Conservation (phyloP, 37 sponge, comb jelly and placozoan species). For the Dysidea cf. avara region DNA sequence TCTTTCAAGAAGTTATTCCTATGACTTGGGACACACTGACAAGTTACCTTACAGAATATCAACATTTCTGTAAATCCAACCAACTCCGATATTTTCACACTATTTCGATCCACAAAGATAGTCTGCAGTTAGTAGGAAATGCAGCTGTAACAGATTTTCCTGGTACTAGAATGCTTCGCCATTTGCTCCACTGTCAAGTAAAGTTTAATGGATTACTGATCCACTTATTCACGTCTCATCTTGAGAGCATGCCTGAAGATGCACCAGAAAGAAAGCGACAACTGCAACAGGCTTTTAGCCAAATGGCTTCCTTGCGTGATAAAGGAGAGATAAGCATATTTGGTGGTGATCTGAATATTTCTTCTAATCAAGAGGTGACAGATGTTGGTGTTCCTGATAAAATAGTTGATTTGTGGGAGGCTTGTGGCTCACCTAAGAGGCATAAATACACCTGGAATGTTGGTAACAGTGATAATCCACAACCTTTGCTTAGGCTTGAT, state of each 20-base stretch:
- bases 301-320: too few relatives aligned
- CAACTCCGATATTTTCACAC: constrained; percentile 43
- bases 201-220: constrained; percentile 23
- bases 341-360: constrained; percentile 78
- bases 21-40: constrained; percentile 8
- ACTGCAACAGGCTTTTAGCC: constrained; percentile 18
- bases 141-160: constrained; percentile 15
- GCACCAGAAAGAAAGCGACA: constrained; percentile 54
- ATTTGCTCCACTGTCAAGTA: constrained; percentile 48
- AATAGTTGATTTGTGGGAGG: constrained; percentile 74
- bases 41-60: constrained; percentile 32
- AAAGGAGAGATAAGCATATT: constrained; percentile 58
- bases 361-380: constrained; percentile 48
- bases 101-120: constrained; percentile 43
- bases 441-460: constrained; percentile 78
- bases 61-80: constrained; percentile 1
- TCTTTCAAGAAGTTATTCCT: constrained; percentile 72
- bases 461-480: constrained; percentile 46
- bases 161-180: constrained; percentile 57
- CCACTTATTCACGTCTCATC: constrained; percentile 64
- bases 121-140: neutral
- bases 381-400: constrained; percentile 45
- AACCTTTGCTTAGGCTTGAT: constrained; percentile 58
- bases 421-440: constrained; percentile 30
- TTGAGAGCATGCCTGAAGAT: constrained; percentile 71